Percentiles rank a stretch among this genome's conserved stretches.
phyloP scores from a whole-genome alignment of 92 coral and sea anemone species.

The Umimayanthus kanabou region DNA sequence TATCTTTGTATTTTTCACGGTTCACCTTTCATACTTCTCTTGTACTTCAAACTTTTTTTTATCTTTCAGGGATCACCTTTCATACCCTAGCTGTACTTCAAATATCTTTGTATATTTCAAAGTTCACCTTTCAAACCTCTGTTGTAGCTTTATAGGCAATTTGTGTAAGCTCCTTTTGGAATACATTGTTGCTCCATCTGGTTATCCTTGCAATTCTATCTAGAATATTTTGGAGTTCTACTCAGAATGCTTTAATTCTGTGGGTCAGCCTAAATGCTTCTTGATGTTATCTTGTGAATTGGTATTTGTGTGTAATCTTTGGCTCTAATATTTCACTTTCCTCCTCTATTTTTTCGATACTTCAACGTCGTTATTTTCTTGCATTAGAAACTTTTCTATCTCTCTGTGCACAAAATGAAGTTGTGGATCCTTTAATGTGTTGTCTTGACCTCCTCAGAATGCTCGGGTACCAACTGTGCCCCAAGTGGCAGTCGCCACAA shows the following conservation, averaged over 20 bases:
- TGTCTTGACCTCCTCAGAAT: neutral
- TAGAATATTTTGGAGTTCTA: neutral
- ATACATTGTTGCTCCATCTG: too few species aligned
- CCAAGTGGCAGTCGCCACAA: slow-evolving; percentile 12
- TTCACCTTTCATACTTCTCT: too few species aligned
- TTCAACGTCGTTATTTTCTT: neutral
- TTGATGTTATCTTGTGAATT: too few species aligned
- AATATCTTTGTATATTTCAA: neutral
- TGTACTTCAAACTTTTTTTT: too few species aligned
- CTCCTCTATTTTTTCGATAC: too few species aligned
- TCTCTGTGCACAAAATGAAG: neutral
- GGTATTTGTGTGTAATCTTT: neutral
- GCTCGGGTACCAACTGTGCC: neutral
- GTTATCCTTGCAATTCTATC: too few species aligned
- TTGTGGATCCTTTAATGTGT: too few species aligned
- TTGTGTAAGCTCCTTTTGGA: too few species aligned
- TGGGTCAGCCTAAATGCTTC: too few species aligned
- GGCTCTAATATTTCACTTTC: neutral
- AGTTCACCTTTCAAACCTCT: neutral
- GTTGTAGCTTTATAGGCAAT: too few species aligned
- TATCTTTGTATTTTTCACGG: too few species aligned
- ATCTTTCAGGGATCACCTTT: neutral
- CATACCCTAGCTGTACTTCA: neutral
- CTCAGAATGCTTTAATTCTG: neutral
- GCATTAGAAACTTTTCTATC: neutral